Evolutionary conservation across 2,113 vertebrate species (phyloP).

Genomic region (Panthera leo): DNA sequence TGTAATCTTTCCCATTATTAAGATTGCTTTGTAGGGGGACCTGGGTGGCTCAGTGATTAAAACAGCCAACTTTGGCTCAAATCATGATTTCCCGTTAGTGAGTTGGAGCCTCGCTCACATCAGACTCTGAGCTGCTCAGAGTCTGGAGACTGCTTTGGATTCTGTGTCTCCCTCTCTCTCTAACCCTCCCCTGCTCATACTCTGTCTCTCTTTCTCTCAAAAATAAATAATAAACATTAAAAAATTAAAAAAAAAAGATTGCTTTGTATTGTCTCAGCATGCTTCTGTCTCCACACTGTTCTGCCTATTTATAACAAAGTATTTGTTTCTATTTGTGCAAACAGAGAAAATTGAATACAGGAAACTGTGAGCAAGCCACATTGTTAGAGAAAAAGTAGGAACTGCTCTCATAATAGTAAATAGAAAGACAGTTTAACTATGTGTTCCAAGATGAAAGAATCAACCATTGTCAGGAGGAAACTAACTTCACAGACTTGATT

Average conservation of each 20-base stretch:
- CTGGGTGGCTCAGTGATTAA: too few species aligned
- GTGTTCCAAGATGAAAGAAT: constrained; percentile 22
- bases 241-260: background rate
- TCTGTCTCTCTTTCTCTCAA: too few species aligned
- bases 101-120: too few species aligned
- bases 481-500: constrained; percentile 35
- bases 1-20: background rate
- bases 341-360: background rate
- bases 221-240: too few species aligned
- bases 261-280: background rate
- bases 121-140: too few species aligned
- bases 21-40: background rate
- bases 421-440: constrained; percentile 9
- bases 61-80: too few species aligned
- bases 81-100: too few species aligned
- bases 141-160: too few species aligned
- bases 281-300: background rate
- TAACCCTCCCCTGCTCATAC: too few species aligned
- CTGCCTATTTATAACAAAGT: constrained; percentile 18
- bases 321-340: background rate
- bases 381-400: background rate
- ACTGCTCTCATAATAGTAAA: constrained; percentile 13
- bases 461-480: background rate
- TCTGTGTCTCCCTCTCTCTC: too few species aligned
- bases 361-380: constrained; percentile 12